These are phyloP conservation scores for Myotis myotis DNA, from an alignment of 2,797 vertebrate genomes.

Conservation along the genomic window DNA sequence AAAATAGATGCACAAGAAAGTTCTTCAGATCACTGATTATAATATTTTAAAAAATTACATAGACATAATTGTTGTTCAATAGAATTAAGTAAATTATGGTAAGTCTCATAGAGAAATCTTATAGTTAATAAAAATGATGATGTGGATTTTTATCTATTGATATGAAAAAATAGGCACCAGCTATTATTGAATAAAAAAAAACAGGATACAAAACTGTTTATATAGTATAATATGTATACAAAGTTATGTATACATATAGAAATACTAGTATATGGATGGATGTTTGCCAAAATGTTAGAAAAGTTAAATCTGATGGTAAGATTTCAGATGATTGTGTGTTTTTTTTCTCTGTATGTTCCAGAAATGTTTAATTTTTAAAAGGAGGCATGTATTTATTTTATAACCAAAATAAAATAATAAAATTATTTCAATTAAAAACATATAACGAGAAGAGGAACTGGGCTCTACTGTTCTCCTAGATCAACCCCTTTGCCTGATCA, in stretches of 20 bases:
- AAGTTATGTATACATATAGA: background rate
- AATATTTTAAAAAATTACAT: slow-evolving; percentile 49
- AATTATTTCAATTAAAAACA: slow-evolving; percentile 47
- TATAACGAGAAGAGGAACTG: background rate
- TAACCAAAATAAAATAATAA: slow-evolving; percentile 19
- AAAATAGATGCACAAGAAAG: slow-evolving; percentile 57
- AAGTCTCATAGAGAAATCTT: slow-evolving; percentile 38
- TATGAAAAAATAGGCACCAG: background rate
- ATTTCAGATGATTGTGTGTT: slow-evolving; percentile 8
- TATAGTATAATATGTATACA: background rate
- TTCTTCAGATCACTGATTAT: slow-evolving; percentile 47
- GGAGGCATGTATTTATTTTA: slow-evolving; percentile 31
- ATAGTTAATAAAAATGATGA: slow-evolving; percentile 57
- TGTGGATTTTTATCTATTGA: slow-evolving; percentile 31
- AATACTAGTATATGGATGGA: background rate
- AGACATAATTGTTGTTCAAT: slow-evolving; percentile 51
- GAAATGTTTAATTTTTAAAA: slow-evolving; percentile 11
- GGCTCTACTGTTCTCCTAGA: background rate
- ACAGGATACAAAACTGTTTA: background rate
- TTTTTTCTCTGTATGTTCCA: background rate
- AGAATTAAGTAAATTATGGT: slow-evolving; percentile 61
- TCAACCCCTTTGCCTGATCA: background rate
- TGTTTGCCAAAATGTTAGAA: background rate
- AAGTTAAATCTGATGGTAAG: background rate
- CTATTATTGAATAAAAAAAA: slow-evolving; percentile 39